phyloP scores from a whole-genome alignment of 2,113 vertebrate species.

The Rhabdornis inornatus region DNA sequence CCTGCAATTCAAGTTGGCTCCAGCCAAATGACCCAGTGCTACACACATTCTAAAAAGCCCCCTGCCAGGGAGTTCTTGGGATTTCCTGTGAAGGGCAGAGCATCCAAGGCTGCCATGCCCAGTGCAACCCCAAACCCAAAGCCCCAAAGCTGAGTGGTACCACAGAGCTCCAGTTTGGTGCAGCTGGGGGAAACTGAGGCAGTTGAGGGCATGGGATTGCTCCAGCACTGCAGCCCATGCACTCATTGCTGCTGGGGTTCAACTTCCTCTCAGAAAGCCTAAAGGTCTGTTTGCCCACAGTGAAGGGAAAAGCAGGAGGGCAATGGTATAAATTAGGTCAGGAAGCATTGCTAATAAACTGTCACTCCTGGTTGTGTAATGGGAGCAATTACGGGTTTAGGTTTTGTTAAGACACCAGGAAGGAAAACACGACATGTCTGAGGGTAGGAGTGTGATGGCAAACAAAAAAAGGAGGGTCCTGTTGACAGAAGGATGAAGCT shows the following conservation, averaged over 20 bases:
- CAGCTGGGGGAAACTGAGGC: background rate
- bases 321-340: conserved; percentile 3
- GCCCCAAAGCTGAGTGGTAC: rapidly evolving
- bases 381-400: conserved; percentile 38
- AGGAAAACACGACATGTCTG: background rate
- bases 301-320: background rate
- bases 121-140: background rate
- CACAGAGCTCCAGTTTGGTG: background rate
- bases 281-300: background rate
- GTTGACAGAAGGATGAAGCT: conserved; percentile 34
- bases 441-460: conserved; percentile 13
- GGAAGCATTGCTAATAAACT: conserved; percentile 54
- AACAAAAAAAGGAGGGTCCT: conserved; percentile 27
- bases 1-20: background rate
- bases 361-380: conserved; percentile 38
- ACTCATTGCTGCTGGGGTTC: background rate
- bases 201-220: background rate
- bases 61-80: background rate
- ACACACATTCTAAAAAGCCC: background rate
- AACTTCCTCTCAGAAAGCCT: background rate
- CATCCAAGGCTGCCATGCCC: background rate
- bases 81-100: background rate
- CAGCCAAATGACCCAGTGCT: background rate
- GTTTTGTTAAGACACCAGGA: conserved; percentile 15
- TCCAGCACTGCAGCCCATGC: background rate